Conservation (phyloP, 2,797 vertebrate species). For the Nasua narica region DNA sequence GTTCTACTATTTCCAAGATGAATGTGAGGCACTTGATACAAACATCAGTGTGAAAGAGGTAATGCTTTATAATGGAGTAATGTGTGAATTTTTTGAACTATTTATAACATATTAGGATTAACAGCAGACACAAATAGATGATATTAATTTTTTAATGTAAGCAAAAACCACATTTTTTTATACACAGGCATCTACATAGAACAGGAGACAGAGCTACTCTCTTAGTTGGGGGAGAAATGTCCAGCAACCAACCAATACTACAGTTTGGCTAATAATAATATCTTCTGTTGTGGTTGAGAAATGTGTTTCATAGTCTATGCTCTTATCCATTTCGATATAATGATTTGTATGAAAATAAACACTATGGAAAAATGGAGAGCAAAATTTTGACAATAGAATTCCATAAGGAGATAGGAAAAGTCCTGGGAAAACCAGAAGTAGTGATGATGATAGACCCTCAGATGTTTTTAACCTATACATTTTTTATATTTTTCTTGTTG, state of each 20-base stretch:
- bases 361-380: neutral
- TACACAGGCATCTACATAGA: neutral
- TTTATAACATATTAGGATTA: neutral
- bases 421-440: neutral
- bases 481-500: neutral
- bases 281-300: neutral
- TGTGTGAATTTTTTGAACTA: neutral
- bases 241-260: neutral
- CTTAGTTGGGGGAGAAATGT: neutral
- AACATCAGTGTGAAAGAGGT: neutral
- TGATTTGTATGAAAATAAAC: neutral
- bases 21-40: neutral
- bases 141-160: neutral
- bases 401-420: neutral
- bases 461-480: neutral
- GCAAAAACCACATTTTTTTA: neutral
- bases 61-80: neutral
- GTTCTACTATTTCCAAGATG: neutral
- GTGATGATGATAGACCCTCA: neutral
- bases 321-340: neutral
- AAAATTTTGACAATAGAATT: neutral
- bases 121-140: neutral
- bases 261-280: neutral
- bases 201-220: neutral
- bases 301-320: neutral